phyloP scores from a whole-genome alignment of 53 echinoderm and acorn worm genomes.

The Mesocentrotus franciscanus region DNA sequence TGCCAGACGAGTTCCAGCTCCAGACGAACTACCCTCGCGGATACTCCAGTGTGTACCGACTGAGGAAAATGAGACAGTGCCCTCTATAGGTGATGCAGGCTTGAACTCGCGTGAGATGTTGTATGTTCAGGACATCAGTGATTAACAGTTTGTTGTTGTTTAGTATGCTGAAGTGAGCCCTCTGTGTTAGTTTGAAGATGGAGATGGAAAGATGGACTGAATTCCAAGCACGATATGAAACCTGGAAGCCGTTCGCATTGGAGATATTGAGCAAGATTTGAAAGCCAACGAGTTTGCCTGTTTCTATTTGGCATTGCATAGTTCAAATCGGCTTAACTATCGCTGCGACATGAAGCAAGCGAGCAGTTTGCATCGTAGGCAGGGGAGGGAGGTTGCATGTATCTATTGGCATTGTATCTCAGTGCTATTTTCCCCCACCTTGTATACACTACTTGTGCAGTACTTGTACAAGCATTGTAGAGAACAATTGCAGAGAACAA shows the following conservation, averaged over 20 bases:
- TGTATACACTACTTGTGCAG: conserved; percentile 7
- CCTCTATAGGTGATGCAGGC: conserved; percentile 78
- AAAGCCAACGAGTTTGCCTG: not conserved
- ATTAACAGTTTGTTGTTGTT: conserved; percentile 45
- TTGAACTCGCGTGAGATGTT: conserved; percentile 87
- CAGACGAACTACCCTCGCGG: conserved; percentile 94
- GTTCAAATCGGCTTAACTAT: not conserved
- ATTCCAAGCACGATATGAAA: not conserved
- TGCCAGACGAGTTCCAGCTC: conserved; percentile 89
- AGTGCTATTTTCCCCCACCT: not conserved
- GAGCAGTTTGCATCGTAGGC: not conserved
- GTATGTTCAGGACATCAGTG: conserved; percentile 96
- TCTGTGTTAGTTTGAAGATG: not conserved
- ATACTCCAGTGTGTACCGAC: conserved; percentile 79
- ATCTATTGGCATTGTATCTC: not conserved
- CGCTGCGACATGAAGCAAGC: not conserved
- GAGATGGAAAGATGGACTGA: not conserved
- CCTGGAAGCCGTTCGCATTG: not conserved
- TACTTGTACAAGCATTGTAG: not conserved
- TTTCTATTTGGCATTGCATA: not conserved
- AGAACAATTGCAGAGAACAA: not conserved
- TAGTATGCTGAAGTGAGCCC: not conserved
- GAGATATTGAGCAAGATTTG: not conserved
- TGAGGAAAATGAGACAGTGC: conserved; percentile 67
- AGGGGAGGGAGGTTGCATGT: not conserved